These are phyloP conservation scores for Pelvicachromis taeniatus DNA, from an alignment of 2,113 vertebrate species.

Conservation along the genomic window DNA sequence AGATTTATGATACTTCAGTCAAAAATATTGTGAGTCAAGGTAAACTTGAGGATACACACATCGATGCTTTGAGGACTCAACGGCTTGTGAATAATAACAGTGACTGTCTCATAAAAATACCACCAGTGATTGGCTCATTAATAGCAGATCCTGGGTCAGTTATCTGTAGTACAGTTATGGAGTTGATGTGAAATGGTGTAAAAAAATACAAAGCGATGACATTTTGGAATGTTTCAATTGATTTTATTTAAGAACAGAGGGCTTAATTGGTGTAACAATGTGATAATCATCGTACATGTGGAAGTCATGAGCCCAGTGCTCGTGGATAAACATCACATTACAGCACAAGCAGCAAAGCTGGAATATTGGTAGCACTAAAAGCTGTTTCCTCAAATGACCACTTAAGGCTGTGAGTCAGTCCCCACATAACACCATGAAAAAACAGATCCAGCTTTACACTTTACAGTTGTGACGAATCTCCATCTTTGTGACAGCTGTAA, in stretches of 20 bases:
- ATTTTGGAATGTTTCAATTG: background rate
- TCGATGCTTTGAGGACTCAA: background rate
- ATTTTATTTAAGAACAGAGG: background rate
- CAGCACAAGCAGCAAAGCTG: background rate
- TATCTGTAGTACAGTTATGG: background rate
- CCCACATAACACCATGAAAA: background rate
- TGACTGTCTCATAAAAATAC: background rate
- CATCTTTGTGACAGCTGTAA: background rate
- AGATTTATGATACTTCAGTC: background rate
- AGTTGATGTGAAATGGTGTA: too few species aligned
- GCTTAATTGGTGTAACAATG: background rate
- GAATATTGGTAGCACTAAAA: background rate
- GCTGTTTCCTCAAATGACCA: background rate
- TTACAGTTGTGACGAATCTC: background rate
- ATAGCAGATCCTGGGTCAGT: background rate
- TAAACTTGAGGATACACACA: background rate
- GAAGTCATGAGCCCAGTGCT: background rate
- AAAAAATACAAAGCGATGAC: too few species aligned
- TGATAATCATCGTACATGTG: background rate
- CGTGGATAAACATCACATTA: background rate
- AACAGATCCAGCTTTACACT: background rate
- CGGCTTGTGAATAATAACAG: background rate
- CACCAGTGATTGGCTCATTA: background rate
- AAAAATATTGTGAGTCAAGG: background rate
- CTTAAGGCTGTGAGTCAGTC: background rate